Evolutionary conservation across 2,888 invertebrate genomes (phyloP), one percentile per base, ranked within the genome.

Genomic region (Sesamia inferens): DNA sequence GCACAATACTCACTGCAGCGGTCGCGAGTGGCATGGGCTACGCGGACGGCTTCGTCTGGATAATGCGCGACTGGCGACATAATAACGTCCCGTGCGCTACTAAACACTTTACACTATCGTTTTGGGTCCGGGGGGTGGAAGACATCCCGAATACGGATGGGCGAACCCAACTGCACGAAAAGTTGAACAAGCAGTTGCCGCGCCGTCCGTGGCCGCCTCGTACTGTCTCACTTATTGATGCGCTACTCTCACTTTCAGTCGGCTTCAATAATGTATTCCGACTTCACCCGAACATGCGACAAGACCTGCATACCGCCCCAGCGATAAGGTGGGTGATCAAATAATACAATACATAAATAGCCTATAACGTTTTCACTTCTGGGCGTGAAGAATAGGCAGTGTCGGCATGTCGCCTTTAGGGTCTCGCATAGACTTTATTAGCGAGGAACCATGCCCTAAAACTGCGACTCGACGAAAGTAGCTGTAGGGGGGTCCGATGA

Each of bases 1-100:
- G 97, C 3, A 93, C 97, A 51, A 97, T 98, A 3, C 97, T 99
- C 96, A 98, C 98, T 89, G 97, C 97, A 89, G 93, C 91, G 0
- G 58, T 24, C 13, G 62, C 51, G 6, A 65, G 66, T 13, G 62
- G 69, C 13, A 84, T 98, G 98, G 11, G 97, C 95, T 76, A 79
- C 14, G 73, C 7, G 0, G 54, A 68, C 0, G 84, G 88, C 3
- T 89, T 85, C 75, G 88, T 85, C 67, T 94, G 94, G 93, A 78
- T 93, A 68, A 83, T 90, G 48, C 90, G 91, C 71, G 93, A 92
- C 78, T 90, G 90, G 92, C 81, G 72, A 48, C 47, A 78, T 64
- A 31, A 63, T 31, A 71, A 67, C 11, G 24, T n/a, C 5, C n/a
- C 54, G 22, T 86, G 42, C 6, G 13, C 22, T 24, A 68, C 62